Evolutionary conservation across 2,888 invertebrate species (phyloP), one percentile per base, ranked within the genome.

Genomic region (Drosophila borborema): DNA sequence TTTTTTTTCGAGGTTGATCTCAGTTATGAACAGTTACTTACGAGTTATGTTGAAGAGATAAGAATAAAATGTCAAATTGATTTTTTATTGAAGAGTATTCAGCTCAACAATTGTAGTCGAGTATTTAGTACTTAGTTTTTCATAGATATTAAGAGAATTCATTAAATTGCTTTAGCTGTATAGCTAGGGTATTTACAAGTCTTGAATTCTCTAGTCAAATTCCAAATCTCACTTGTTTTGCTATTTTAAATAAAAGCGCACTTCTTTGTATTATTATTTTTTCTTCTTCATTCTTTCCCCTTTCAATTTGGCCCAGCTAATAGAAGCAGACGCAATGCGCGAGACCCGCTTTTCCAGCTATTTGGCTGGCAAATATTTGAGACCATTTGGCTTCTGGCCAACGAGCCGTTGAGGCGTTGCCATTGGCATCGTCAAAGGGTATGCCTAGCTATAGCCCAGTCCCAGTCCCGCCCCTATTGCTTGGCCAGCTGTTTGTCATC

Each of bases 221-320:
- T 9, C 14, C 7, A n/a, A 48, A 9, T 36, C 53, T 23, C 1
- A 20, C 16, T 38, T 20, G 36, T 18, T 49, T 49, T 18, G 10
- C 31, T 20, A 18, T 51, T 49, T 49, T 12, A 18, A 31, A 28
- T 36, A 53, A 20, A 36, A 38, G 23, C 20, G 38, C 53, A 14
- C n/a, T n/a, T 10, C 23, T 54, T 45, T 61, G 63, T 40, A 54
- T 36, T 28, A 28, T 43, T 45, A 51, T 61, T 56, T 51, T 72
- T 64, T 60, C 53, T 65, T 28, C 38, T 41, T 61, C 54, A 45
- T 28, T 28, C 28, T 72, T 64, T 60, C 55, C 64, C 55, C 67
- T 80, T 84, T 85, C 86, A 89, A 85, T 85, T 89, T 86, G 65
- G 72, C 14, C 86, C 74, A 67, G 67, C 66, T 77, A 67, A 67